A percentile compares a stretch with the other conserved stretches of the same genome.
These are phyloP conservation scores for Bembecia ichneumoniformis DNA, from an alignment of 2,888 invertebrate genomes.

Conservation along the genomic window DNA sequence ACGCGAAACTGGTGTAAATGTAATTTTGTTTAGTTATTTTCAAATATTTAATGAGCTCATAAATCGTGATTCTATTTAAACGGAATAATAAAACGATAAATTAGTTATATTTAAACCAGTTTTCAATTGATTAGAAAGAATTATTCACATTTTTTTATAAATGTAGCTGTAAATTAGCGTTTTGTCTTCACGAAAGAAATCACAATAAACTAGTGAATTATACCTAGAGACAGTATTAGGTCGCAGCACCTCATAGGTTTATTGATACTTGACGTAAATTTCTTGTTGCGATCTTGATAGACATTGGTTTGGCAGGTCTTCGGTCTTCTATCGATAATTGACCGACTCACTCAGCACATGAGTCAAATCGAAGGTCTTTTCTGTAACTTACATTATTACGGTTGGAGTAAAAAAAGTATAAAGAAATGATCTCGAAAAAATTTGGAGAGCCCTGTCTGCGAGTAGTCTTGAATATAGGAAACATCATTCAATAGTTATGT, in stretches of 20 bases:
- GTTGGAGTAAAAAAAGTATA: no score
- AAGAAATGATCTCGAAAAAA: no score
- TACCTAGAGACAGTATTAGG: slow-evolving; percentile 29
- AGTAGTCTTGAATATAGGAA: no score
- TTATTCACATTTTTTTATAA: slow-evolving; percentile 29
- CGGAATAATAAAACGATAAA: not conserved
- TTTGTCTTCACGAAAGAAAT: slow-evolving; percentile 14
- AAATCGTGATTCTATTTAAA: not conserved
- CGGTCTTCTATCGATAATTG: no score
- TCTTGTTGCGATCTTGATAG: not conserved
- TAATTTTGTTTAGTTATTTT: no score
- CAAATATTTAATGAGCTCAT: not conserved
- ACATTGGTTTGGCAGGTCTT: not conserved
- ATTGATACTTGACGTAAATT: not conserved
- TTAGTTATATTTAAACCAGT: not conserved
- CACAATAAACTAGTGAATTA: slow-evolving; percentile 28
- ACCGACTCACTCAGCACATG: no score
- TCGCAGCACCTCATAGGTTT: slow-evolving; percentile 26
- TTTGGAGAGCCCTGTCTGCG: no score
- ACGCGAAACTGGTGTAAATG: not conserved
- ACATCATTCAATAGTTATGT: no score
- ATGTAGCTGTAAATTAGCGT: slow-evolving; percentile 36
- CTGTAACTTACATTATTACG: no score
- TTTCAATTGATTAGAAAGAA: slow-evolving; percentile 2
- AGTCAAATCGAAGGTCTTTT: no score